These are phyloP conservation scores for Drosophila azteca DNA, from an alignment of 1,140 invertebrate species.

Conservation along the genomic window DNA sequence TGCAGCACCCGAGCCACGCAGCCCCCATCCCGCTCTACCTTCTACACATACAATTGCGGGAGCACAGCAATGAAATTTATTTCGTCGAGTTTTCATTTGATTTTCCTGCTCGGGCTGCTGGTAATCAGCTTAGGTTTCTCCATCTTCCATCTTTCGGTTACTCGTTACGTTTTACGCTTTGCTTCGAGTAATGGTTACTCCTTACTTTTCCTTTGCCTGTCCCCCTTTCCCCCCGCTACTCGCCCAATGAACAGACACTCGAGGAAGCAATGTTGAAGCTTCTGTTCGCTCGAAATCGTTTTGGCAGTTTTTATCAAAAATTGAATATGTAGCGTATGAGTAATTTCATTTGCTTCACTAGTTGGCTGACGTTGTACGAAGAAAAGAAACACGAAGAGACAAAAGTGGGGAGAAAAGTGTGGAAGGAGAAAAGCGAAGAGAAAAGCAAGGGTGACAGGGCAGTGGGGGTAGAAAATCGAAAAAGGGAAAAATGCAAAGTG, in stretches of 20 bases:
- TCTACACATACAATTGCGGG: constrained; percentile 42
- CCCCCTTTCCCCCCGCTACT: not conserved
- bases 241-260: constrained; percentile 40
- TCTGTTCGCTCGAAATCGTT: constrained; percentile 51
- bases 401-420: not conserved
- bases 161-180: not conserved
- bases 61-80: constrained; percentile 63
- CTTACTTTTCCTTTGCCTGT: constrained; percentile 18
- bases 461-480: constrained; percentile 21
- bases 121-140: constrained; percentile 75
- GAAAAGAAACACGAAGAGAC: constrained; percentile 24
- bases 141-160: not conserved
- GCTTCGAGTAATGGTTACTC: not conserved
- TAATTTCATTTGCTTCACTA: constrained; percentile 74
- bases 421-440: constrained; percentile 25
- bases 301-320: constrained; percentile 67
- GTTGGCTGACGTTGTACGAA: constrained; percentile 51
- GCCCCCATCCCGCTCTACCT: too few species aligned
- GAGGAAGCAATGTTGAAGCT: constrained; percentile 34
- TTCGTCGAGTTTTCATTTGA: constrained; percentile 67
- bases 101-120: constrained; percentile 36
- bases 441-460: too few species aligned
- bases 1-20: constrained; percentile 11
- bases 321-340: constrained; percentile 77
- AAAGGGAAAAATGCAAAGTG: constrained; percentile 70